A percentile compares a stretch with the other conserved stretches of the same genome.
Conservation (phyloP, 2,888 invertebrate genomes). For the Melieria omissa region DNA sequence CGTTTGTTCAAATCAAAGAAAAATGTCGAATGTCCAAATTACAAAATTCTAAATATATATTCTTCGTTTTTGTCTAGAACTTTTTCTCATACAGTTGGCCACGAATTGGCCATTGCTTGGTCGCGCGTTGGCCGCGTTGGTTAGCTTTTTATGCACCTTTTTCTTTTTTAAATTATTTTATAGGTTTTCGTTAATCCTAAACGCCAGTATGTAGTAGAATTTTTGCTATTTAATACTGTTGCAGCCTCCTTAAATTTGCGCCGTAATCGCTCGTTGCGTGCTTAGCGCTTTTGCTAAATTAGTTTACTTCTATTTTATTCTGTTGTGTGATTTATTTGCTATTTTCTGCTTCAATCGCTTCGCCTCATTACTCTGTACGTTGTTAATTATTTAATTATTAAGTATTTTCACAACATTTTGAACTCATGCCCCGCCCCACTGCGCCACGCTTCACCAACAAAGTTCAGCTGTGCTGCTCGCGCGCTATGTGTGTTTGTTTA, state of each 20-base stretch:
- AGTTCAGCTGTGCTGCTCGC: too few species aligned
- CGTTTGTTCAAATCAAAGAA: neutral
- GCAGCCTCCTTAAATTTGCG: slow-evolving; percentile 57
- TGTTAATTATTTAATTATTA: too few species aligned
- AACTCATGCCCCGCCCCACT: too few species aligned
- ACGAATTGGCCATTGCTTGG: neutral
- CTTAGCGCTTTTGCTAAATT: slow-evolving; percentile 20
- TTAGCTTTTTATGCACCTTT: slow-evolving; percentile 36
- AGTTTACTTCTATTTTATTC: neutral
- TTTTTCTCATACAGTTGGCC: slow-evolving; percentile 12
- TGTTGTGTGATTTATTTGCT: slow-evolving; percentile 19
- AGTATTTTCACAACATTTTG: too few species aligned
- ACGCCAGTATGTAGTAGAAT: neutral
- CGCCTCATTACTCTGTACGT: too few species aligned
- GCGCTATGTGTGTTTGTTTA: too few species aligned
- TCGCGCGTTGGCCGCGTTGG: slow-evolving; percentile 17
- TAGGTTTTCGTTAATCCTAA: slow-evolving; percentile 38
- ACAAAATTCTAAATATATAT: too few species aligned
- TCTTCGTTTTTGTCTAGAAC: neutral
- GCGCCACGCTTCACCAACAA: too few species aligned
- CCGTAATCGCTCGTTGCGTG: too few species aligned
- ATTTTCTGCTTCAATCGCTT: slow-evolving; percentile 34
- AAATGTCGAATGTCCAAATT: too few species aligned
- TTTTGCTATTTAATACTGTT: slow-evolving; percentile 55
- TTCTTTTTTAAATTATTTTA: slow-evolving; percentile 34